Evolutionary conservation across 2,888 invertebrate genomes (phyloP), one percentile per base, ranked within the genome.

Genomic region (Pachycephus smyrnensis): DNA sequence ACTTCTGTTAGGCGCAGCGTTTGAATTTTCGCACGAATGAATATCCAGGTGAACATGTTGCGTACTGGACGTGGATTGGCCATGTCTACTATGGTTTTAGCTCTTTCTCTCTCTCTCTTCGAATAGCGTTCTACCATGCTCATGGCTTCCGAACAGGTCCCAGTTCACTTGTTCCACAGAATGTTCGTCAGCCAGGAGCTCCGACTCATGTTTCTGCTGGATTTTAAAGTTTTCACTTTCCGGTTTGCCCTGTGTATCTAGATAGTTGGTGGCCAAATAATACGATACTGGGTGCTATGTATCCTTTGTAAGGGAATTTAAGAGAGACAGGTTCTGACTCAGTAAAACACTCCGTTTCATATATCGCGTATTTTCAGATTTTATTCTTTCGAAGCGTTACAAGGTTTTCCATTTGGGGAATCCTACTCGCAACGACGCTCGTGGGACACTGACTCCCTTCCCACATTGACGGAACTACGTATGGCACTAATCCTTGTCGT

Each of bases 11-110:
- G 87, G 87, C 85, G 87, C 84, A 84, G 84, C 88, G 87, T 89
- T 88, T 87, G 87, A 89, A 89, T 88, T 89, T 87, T 89, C 88
- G 86, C 88, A 88, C 87, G 89, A 87, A 84, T 86, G 87, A 85
- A 85, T 88, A 88, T 88, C 85, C 84, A 83, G 81, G 80, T 82
- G 84, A 85, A 82, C 84, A 81, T 80, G 83, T 81, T 82, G 84
- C 81, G 83, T 82, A 81, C 80, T 81, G 77, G 80, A 82, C 82
- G 80, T 83, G 82, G 80, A 82, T 81, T 80, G 81, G 79, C 77
- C 80, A 79, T 80, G 80, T 83, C 81, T 78, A 78, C 74, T 71
- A 71, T 73, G 73, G 74, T 32, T 74, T 69, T 68, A 32, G 36
- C 73, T 74, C 75, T 76, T 71, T 23, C 73, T 55, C 76, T 55